Percentiles rank a stretch among this genome's conserved stretches.
Evolutionary conservation across 2,113 vertebrate species (phyloP).

Genomic region (Nothobranchius furzeri): DNA sequence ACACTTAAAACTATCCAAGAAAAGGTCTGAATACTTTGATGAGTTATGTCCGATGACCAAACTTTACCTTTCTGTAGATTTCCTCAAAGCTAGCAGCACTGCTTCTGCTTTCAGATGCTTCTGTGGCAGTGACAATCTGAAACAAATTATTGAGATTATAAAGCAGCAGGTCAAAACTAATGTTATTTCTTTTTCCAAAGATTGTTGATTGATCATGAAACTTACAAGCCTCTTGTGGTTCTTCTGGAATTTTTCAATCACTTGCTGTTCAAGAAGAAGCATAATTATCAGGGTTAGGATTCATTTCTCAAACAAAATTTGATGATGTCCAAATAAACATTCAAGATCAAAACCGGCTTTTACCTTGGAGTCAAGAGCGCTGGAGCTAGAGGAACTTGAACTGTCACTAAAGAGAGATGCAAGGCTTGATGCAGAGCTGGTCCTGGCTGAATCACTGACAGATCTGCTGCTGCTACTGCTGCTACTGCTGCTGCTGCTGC

Average conservation of each 20-base stretch:
- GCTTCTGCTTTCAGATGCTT: conserved; percentile 43
- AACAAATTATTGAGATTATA: neutral
- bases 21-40: neutral
- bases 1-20: neutral
- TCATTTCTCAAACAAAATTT: neutral
- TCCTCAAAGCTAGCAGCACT: conserved; percentile 66
- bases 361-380: conserved; percentile 40
- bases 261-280: conserved; percentile 38
- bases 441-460: conserved; percentile 23
- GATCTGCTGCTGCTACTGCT: conserved; percentile 18
- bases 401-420: conserved; percentile 54
- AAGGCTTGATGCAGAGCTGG: conserved; percentile 58
- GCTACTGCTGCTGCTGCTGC: conserved; percentile 14
- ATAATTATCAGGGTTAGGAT: conserved; percentile 7
- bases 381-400: conserved; percentile 60
- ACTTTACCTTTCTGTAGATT: conserved; percentile 59
- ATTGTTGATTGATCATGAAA: neutral
- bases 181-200: neutral
- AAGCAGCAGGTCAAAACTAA: neutral
- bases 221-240: conserved; percentile 50
- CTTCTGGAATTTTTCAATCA: conserved; percentile 39
- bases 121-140: conserved; percentile 11
- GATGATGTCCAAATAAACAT: neutral
- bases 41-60: neutral
- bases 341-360: neutral